Evolutionary conservation across 1,140 invertebrate species (phyloP).

Genomic region (Palaemon carinicauda): DNA sequence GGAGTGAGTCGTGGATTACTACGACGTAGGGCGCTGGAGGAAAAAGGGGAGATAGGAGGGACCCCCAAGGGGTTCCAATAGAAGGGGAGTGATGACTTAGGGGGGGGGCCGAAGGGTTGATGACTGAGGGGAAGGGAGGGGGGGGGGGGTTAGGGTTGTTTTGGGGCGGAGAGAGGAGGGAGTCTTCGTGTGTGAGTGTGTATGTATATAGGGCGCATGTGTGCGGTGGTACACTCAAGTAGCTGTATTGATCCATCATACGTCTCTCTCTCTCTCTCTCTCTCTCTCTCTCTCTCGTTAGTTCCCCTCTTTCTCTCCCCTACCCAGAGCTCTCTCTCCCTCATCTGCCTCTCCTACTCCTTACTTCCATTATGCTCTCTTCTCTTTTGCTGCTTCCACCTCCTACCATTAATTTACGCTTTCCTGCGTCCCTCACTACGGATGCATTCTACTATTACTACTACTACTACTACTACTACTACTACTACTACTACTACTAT

Average conservation of each 20-base stretch:
- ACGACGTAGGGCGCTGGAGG: background rate
- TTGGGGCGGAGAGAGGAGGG: background rate
- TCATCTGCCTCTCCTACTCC: background rate
- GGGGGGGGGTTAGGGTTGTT: background rate
- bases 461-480: background rate
- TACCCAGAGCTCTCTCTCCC: background rate
- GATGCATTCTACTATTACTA: background rate
- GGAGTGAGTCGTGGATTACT: background rate
- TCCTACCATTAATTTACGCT: background rate
- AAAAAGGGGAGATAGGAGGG: background rate
- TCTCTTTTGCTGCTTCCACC: background rate
- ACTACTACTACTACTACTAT: too few relatives aligned
- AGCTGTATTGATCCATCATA: constrained; percentile 49
- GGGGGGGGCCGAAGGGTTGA: background rate
- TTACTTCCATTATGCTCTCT: background rate
- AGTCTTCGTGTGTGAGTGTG: too few relatives aligned
- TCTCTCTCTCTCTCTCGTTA: background rate
- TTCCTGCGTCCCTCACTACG: background rate
- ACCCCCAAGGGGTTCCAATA: background rate
- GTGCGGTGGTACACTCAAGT: constrained; percentile 23
- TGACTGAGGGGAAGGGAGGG: background rate
- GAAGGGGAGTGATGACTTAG: background rate
- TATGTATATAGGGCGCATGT: background rate
- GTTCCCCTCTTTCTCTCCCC: background rate
- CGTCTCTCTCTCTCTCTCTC: constrained; percentile 6